A percentile compares a stretch with the other conserved stretches of the same genome.
These are phyloP conservation scores for Metridium senile DNA, from an alignment of 92 coral and sea anemone species.

Conservation along the genomic window DNA sequence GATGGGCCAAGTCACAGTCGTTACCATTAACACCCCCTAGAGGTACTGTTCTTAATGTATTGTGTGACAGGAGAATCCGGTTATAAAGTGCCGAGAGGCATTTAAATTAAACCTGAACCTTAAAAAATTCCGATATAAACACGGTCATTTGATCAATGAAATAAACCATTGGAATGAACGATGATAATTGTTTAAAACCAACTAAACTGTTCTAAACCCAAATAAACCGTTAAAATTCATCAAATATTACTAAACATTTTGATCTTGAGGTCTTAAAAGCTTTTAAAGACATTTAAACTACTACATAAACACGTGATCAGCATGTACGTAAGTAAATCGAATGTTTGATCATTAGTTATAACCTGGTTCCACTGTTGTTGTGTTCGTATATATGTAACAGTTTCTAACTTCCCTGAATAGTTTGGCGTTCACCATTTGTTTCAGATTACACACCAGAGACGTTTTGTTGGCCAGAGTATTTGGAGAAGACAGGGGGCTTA, in stretches of 20 bases:
- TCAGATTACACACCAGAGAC: conserved; percentile 80
- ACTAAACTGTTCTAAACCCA: conserved; percentile 10
- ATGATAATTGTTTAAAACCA: neutral
- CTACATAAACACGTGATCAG: conserved; percentile 16
- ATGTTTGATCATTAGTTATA: conserved; percentile 28
- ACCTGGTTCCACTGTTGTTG: conserved; percentile 54
- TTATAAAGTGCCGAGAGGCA: conserved; percentile 36
- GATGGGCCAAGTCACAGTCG: conserved; percentile 91
- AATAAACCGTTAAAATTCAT: neutral
- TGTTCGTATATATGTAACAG: conserved; percentile 19
- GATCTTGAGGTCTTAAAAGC: conserved; percentile 13
- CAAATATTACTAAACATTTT: conserved; percentile 16
- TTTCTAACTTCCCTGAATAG: conserved; percentile 50
- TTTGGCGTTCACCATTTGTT: conserved; percentile 49
- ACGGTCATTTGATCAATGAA: neutral
- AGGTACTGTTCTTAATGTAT: conserved; percentile 53
- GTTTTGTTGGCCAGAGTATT: conserved; percentile 96
- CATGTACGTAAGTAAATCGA: conserved; percentile 21
- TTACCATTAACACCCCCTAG: conserved; percentile 91
- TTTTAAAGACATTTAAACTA: conserved; percentile 30
- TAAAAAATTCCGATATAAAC: conserved; percentile 9
- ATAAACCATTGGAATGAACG: neutral
- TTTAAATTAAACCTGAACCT: conserved; percentile 5
- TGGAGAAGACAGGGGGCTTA: conserved; percentile 95
- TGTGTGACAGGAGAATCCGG: conserved; percentile 48